These are phyloP conservation scores for Palythoa caribaeorum DNA, from an alignment of 92 coral and sea anemone genomes.

Conservation along the genomic window DNA sequence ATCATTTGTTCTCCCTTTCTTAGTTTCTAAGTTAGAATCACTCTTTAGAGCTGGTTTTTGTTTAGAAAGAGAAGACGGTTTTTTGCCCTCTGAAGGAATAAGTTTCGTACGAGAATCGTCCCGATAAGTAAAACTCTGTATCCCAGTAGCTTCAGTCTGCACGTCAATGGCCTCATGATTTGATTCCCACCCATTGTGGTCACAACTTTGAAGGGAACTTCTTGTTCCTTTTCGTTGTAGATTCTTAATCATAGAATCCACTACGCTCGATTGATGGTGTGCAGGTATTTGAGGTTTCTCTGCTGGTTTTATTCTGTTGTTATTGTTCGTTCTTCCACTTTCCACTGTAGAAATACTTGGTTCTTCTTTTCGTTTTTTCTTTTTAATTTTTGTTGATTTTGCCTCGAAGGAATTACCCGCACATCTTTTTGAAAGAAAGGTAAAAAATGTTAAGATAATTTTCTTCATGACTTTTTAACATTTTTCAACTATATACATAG, in stretches of 20 bases:
- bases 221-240: constrained; percentile 10
- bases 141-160: not conserved
- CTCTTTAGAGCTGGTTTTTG: not conserved
- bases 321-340: not conserved
- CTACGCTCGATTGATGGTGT: constrained; percentile 35
- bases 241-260: constrained; percentile 56
- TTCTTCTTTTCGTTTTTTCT: constrained; percentile 51
- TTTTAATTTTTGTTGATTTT: constrained; percentile 60
- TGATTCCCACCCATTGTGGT: not conserved
- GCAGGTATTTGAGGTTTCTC: not conserved
- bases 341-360: not conserved
- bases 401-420: constrained; percentile 68
- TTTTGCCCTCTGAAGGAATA: not conserved
- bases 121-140: not conserved
- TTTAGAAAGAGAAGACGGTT: not conserved
- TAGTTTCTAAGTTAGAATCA: not conserved
- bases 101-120: constrained; percentile 1
- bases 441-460: not conserved
- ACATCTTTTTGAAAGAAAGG: constrained; percentile 45
- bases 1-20: not conserved
- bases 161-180: not conserved
- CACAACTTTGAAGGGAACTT: not conserved
- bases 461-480: not conserved
- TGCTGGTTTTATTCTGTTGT: not conserved
- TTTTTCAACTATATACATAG: not conserved